Conservation (phyloP, 2,113 vertebrate species). For the Protomyctophum bolini region DNA sequence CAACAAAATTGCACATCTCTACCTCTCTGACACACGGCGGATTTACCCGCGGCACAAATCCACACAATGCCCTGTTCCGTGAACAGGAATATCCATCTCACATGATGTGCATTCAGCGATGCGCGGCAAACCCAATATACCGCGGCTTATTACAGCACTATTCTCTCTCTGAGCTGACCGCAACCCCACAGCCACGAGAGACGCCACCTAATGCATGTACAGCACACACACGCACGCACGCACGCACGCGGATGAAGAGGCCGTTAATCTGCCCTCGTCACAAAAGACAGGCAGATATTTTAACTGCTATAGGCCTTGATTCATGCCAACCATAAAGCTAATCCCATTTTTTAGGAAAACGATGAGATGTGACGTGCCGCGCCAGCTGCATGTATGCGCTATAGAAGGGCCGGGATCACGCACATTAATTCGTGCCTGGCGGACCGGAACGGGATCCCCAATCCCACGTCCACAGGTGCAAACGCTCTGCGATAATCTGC, state of each 20-base stretch:
- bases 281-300: conserved; percentile 39
- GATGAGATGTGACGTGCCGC: conserved; percentile 27
- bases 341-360: conserved; percentile 28
- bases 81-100: no score
- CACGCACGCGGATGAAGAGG: background rate
- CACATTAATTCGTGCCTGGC: background rate
- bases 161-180: no score
- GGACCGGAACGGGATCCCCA: conserved; percentile 33
- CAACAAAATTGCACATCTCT: no score
- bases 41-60: no score
- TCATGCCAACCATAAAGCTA: conserved; percentile 39
- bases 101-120: no score
- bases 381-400: conserved; percentile 4
- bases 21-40: no score
- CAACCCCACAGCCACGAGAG: no score
- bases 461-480: conserved; percentile 1
- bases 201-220: background rate
- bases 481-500: conserved; percentile 28
- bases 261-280: conserved; percentile 51
- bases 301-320: conserved; percentile 44
- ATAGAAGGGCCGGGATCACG: conserved; percentile 2
- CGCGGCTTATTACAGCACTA: no score
- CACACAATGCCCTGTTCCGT: no score
- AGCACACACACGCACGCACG: background rate
- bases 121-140: no score